phyloP scores from a whole-genome alignment of 1,140 invertebrate genomes.

The Trachelipus rathkii region DNA sequence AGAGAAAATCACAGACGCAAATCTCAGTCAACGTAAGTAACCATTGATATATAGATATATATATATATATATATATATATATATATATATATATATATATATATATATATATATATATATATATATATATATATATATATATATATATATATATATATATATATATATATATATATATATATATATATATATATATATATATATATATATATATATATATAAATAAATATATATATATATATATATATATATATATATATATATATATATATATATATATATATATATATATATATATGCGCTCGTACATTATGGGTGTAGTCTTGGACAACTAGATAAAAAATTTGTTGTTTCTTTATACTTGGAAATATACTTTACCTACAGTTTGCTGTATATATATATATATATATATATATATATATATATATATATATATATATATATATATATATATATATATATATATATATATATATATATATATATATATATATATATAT shows the following conservation, averaged over 20 bases:
- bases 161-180: constrained; percentile 11
- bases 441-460: constrained; percentile 18
- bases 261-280: constrained; percentile 7
- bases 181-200: constrained; percentile 8
- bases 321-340: no score
- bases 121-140: background rate
- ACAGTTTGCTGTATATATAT: no score
- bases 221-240: background rate
- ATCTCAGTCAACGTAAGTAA: constrained; percentile 72
- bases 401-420: constrained; percentile 19
- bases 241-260: background rate
- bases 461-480: constrained; percentile 21
- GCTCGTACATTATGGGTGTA: no score
- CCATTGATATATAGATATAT: background rate
- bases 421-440: constrained; percentile 22
- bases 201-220: constrained; percentile 2
- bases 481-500: constrained; percentile 2
- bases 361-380: no score
- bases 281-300: constrained; percentile 18
- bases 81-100: no score
- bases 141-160: constrained; percentile 18
- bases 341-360: no score
- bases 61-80: no score
- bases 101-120: constrained; percentile 6
- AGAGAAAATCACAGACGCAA: constrained; percentile 87